A percentile compares a stretch with the other conserved stretches of the same genome.
Evolutionary conservation across 2,888 invertebrate genomes (phyloP).

Genomic region (Acleris emargana): DNA sequence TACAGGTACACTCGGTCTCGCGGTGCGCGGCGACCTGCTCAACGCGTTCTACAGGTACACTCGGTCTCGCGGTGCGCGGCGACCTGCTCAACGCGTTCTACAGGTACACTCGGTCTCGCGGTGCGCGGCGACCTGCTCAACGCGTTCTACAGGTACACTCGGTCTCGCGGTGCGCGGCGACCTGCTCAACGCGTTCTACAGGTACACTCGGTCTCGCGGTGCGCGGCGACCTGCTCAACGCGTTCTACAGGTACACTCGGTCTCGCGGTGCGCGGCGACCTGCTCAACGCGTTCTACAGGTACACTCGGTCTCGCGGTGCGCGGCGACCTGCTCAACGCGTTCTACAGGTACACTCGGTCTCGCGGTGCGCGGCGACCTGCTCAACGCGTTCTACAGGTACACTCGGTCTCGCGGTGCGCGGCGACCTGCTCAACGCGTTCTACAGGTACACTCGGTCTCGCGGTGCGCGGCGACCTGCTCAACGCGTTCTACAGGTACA

Average conservation of each 20-base stretch:
- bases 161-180: constrained; percentile 70
- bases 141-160: constrained; percentile 61
- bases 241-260: constrained; percentile 61
- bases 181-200: constrained; percentile 67
- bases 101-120: constrained; percentile 55
- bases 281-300: constrained; percentile 67
- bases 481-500: constrained; percentile 63
- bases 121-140: constrained; percentile 70
- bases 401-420: constrained; percentile 62
- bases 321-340: constrained; percentile 64
- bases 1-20: constrained; percentile 59
- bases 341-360: constrained; percentile 61
- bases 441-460: constrained; percentile 58
- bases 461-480: constrained; percentile 72
- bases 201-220: constrained; percentile 56
- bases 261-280: constrained; percentile 71
- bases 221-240: constrained; percentile 66
- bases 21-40: constrained; percentile 70
- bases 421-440: constrained; percentile 67
- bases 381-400: constrained; percentile 64
- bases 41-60: constrained; percentile 63
- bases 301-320: constrained; percentile 59
- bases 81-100: constrained; percentile 69
- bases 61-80: constrained; percentile 66
- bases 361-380: constrained; percentile 72